These are phyloP conservation scores for Chitala chitala DNA, from an alignment of 2,113 vertebrate species.

Conservation along the genomic window DNA sequence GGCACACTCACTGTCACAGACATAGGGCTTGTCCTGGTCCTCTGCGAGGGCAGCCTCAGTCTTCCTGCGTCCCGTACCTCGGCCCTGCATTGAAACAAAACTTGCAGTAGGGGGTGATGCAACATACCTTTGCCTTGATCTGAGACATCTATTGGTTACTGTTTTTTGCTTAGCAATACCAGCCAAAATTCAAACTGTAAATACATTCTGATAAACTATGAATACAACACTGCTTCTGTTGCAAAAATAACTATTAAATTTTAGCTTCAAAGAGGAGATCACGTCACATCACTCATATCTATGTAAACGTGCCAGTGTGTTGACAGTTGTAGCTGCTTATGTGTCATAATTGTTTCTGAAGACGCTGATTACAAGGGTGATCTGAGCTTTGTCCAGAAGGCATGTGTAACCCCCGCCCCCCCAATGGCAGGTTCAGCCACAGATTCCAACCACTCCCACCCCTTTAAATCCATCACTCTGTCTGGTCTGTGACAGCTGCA, in stretches of 20 bases:
- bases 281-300: too few species aligned
- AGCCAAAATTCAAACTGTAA: too few species aligned
- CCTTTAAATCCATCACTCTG: slow-evolving; percentile 5
- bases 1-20: slow-evolving; percentile 94
- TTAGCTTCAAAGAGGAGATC: too few species aligned
- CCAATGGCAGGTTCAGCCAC: neutral
- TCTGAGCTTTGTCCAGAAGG: neutral
- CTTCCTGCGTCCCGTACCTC: slow-evolving; percentile 82
- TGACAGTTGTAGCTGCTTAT: too few species aligned
- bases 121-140: neutral
- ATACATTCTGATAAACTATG: too few species aligned
- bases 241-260: too few species aligned
- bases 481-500: neutral
- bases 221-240: too few species aligned
- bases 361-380: neutral
- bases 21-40: slow-evolving; percentile 89
- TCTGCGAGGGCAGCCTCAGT: slow-evolving; percentile 76
- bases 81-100: slow-evolving; percentile 64
- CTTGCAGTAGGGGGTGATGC: neutral
- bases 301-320: too few species aligned
- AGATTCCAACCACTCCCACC: neutral
- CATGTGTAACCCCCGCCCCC: too few species aligned
- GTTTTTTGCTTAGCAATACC: neutral
- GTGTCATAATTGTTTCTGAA: neutral
- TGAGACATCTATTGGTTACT: neutral